A percentile compares a stretch with the other conserved stretches of the same genome.
Conservation (phyloP, 2,113 vertebrate genomes). For the Synodontis membranacea region DNA sequence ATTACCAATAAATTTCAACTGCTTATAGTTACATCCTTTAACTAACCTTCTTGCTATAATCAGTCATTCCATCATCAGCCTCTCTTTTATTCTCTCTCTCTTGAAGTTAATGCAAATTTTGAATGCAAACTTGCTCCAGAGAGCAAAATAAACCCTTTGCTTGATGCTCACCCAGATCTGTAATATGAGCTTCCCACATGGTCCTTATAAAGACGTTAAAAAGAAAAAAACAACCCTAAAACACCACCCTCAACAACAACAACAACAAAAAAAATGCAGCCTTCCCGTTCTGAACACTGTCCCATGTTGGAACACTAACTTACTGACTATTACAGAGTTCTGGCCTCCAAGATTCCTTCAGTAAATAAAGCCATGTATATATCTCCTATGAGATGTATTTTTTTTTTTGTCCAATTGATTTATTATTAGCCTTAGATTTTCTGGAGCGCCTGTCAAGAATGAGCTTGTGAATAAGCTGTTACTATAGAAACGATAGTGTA, state of each 20-base stretch:
- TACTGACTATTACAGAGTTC: neutral
- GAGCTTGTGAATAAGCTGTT: neutral
- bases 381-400: neutral
- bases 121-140: neutral
- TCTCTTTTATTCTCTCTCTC: neutral
- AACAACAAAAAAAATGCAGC: neutral
- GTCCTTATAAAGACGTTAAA: neutral
- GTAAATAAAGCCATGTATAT: neutral
- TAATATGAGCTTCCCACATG: neutral
- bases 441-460: neutral
- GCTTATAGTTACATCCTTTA: neutral
- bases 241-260: neutral
- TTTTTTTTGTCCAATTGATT: neutral
- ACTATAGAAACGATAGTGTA: slow-evolving; percentile 5
- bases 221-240: neutral
- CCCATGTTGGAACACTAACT: neutral
- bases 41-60: no score
- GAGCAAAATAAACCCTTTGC: neutral
- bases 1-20: neutral
- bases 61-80: neutral
- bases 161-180: neutral
- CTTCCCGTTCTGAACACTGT: neutral
- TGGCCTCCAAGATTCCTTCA: neutral
- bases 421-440: neutral
- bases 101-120: neutral